phyloP scores from a whole-genome alignment of 2,113 vertebrate genomes.

The Myrmophylax atrothorax region DNA sequence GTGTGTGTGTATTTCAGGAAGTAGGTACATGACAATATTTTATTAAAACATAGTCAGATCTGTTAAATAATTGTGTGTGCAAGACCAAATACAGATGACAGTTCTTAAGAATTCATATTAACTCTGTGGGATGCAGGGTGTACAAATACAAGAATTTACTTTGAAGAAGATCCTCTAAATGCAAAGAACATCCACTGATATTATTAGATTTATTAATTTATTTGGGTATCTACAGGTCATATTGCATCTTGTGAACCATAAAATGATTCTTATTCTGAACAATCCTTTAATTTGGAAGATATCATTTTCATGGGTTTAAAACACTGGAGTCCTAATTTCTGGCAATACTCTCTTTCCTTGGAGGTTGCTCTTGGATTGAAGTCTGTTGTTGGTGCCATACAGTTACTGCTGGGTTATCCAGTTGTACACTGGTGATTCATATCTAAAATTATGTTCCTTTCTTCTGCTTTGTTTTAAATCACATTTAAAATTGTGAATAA shows the following conservation, averaged over 20 bases:
- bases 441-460: slow-evolving; percentile 26
- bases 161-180: not conserved
- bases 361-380: slow-evolving; percentile 36
- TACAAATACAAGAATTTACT: not conserved
- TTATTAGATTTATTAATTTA: not conserved
- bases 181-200: not conserved
- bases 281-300: slow-evolving; percentile 11
- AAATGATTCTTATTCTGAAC: not conserved
- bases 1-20: not conserved
- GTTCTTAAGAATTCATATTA: not conserved
- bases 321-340: slow-evolving; percentile 2
- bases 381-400: slow-evolving; percentile 1
- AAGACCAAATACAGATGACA: not conserved
- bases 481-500: slow-evolving; percentile 26
- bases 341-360: not conserved
- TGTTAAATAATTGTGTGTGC: not conserved
- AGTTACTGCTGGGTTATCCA: slow-evolving; percentile 33
- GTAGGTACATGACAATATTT: not conserved
- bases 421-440: not conserved
- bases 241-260: not conserved
- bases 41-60: not conserved
- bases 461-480: slow-evolving; percentile 31
- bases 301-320: not conserved
- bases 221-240: not conserved
- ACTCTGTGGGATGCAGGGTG: not conserved